Conservation (phyloP, 2,888 invertebrate genomes). For the Lottia scabra region DNA sequence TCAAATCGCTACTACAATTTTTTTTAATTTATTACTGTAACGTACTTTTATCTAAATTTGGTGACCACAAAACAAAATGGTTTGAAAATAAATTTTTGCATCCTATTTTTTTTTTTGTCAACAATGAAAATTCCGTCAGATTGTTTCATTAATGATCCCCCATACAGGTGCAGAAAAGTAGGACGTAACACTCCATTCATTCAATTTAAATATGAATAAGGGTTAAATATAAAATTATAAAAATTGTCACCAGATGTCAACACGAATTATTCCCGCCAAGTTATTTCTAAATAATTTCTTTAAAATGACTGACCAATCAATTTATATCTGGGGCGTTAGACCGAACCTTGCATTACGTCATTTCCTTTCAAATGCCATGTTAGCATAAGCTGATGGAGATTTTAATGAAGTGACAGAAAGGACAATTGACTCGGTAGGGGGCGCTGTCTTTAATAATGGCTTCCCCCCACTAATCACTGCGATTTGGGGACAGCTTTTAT, state of each 20-base stretch:
- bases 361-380: slow-evolving; percentile 4
- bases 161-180: too few relatives aligned
- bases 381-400: slow-evolving; percentile 5
- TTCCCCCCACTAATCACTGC: background rate
- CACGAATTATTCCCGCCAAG: background rate
- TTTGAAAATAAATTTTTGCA: too few relatives aligned
- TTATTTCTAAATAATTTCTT: background rate
- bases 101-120: too few relatives aligned
- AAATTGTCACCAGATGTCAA: background rate
- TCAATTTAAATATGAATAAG: too few relatives aligned
- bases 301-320: background rate
- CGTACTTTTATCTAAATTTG: too few relatives aligned
- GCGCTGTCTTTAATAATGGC: background rate
- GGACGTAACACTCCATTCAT: too few relatives aligned
- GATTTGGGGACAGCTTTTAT: background rate
- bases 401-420: slow-evolving; percentile 2
- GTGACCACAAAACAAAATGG: too few relatives aligned
- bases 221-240: background rate
- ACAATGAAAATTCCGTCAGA: too few relatives aligned
- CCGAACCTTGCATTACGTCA: background rate
- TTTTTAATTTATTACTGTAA: too few relatives aligned
- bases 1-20: too few relatives aligned
- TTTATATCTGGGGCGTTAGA: slow-evolving; percentile 1
- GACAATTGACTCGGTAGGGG: background rate
- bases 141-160: too few relatives aligned